These are phyloP conservation scores for Dryoscopus gambensis DNA, from an alignment of 2,113 vertebrate genomes.

Conservation along the genomic window DNA sequence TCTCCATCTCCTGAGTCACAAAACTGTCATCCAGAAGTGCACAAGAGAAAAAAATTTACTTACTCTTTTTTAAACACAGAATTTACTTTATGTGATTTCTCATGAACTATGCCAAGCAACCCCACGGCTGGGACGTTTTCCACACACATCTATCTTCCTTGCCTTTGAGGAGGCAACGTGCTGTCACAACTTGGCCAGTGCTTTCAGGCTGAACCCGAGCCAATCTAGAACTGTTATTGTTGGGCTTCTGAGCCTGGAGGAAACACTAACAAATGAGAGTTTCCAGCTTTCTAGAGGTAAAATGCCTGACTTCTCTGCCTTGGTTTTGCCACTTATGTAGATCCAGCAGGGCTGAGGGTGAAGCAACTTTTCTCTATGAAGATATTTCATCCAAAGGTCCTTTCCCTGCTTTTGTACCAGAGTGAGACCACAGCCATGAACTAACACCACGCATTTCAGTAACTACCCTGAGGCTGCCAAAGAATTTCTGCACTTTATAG, in stretches of 20 bases:
- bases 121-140: background rate
- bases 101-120: background rate
- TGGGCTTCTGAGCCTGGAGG: background rate
- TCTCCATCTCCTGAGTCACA: background rate
- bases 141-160: background rate
- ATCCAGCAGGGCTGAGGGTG: background rate
- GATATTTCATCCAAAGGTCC: background rate
- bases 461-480: background rate
- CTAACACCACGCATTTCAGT: rapidly evolving
- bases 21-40: background rate
- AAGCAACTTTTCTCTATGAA: background rate
- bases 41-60: background rate
- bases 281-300: background rate
- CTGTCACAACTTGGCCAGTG: background rate
- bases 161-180: background rate
- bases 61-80: background rate
- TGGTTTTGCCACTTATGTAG: background rate
- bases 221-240: background rate
- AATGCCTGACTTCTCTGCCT: background rate
- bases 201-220: background rate
- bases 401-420: background rate
- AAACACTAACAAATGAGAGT: background rate
- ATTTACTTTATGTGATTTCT: background rate
- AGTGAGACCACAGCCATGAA: background rate
- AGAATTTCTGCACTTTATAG: background rate